These are phyloP conservation scores for Plodia interpunctella DNA, from an alignment of 1,140 invertebrate genomes.

Conservation along the genomic window DNA sequence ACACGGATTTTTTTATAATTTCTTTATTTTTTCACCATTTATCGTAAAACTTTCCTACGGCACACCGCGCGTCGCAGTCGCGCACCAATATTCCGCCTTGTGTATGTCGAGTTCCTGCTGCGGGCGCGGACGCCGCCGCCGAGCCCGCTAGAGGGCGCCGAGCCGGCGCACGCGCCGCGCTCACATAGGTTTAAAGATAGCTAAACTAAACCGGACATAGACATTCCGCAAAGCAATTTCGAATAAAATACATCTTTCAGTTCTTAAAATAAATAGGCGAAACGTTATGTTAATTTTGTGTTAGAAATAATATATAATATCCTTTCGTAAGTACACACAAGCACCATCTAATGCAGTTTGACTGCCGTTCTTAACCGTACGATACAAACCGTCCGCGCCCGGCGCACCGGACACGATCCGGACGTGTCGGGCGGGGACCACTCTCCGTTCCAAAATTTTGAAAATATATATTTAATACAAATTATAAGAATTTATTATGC, in stretches of 20 bases:
- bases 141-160: background rate
- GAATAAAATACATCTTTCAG: conserved; percentile 27
- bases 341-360: conserved; percentile 64
- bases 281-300: conserved; percentile 33
- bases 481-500: conserved; percentile 16
- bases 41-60: conserved; percentile 75
- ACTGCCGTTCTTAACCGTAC: conserved; percentile 52
- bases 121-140: conserved; percentile 20
- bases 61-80: conserved; percentile 70
- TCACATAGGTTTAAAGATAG: conserved; percentile 34
- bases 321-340: conserved; percentile 71
- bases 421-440: conserved; percentile 16
- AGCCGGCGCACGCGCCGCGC: conserved; percentile 24
- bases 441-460: conserved; percentile 26
- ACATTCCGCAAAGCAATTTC: conserved; percentile 32
- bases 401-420: conserved; percentile 5
- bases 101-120: conserved; percentile 58
- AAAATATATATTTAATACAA: conserved; percentile 32
- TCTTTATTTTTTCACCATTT: conserved; percentile 76
- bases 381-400: conserved; percentile 33
- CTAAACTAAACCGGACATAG: conserved; percentile 27
- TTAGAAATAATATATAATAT: conserved; percentile 53
- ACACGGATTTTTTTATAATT: conserved; percentile 63
- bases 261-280: conserved; percentile 58
- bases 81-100: conserved; percentile 71